Evolutionary conservation across 2,113 vertebrate species (phyloP), one percentile per base, ranked within the genome.

Genomic region (Melospiza melodia): DNA sequence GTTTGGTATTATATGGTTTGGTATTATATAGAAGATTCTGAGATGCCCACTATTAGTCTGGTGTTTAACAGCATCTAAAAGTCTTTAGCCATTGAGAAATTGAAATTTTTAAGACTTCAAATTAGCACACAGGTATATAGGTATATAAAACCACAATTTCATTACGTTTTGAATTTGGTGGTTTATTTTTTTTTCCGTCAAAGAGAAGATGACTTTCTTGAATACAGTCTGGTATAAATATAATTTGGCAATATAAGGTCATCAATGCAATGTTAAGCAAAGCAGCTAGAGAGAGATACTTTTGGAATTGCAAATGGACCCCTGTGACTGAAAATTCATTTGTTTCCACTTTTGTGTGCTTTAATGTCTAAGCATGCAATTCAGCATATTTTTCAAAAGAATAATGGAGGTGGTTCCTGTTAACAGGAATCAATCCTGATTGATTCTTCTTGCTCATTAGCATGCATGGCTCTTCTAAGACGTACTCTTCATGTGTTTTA

Each of bases 341-440:
- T 94, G 41, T 91, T 55, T 87, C 68, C 57, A 73, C 61, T 93
- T 94, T 89, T 84, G 17, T 81, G 54, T 82, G 81, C 77, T 90
- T 95, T 89, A 79, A n/a, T 84, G 31, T 84, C 81, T 92, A 73
- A 82, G 30, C 48, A 78, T 75, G 44, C 54, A 79, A 87, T 79
- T 79, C 66, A 76, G 37, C 43, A 49, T 94, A 68, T 69, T 94
- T 94, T 94, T 94, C 58, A 65, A 84, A 94, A 72, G 77, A 65
- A 89, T 84, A 82, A 89, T 78, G 44, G 41, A 82, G 51, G 46
- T 76, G 24, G 27, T 66, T 93, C 78, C 73, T 92, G 52, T 80
- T 91, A 68, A 76, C 48, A 65, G 39, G 41, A 41, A 41, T 41
- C 41, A 41, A 15, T 41, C 41, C 74, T 89, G 89, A 91, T 82